phyloP scores from a whole-genome alignment of 2,113 vertebrate species.

The Syngnathus floridae region DNA sequence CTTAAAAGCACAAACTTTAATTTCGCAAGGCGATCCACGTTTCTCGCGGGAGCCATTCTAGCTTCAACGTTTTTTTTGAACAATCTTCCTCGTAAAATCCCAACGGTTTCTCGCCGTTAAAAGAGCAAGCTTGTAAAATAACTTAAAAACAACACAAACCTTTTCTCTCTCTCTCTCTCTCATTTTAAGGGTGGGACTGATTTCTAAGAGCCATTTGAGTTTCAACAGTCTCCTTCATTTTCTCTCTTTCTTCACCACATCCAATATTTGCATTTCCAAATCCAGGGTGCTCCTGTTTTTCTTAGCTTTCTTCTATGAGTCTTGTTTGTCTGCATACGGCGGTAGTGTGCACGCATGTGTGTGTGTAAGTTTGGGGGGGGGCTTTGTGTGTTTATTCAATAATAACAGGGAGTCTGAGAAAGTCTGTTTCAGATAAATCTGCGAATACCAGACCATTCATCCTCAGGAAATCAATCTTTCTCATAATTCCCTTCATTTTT shows the following conservation, averaged over 20 bases:
- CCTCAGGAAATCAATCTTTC: slow-evolving; percentile 68
- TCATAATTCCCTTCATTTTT: slow-evolving; percentile 72
- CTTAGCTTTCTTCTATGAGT: slow-evolving; percentile 25
- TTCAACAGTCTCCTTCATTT: slow-evolving; percentile 9
- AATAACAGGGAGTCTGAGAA: slow-evolving; percentile 57
- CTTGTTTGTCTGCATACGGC: slow-evolving; percentile 33
- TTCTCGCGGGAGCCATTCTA: neutral
- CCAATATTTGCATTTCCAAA: slow-evolving; percentile 24
- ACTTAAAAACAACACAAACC: neutral
- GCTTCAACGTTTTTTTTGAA: neutral
- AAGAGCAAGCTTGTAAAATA: neutral
- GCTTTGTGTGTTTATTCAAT: slow-evolving; percentile 52
- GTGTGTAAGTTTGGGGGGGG: neutral
- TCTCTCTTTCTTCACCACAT: slow-evolving; percentile 13
- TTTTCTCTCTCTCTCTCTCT: neutral
- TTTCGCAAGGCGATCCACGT: neutral
- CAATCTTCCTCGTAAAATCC: neutral
- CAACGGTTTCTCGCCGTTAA: neutral
- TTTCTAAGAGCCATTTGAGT: neutral
- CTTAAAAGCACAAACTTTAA: neutral
- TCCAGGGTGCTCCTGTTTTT: slow-evolving; percentile 31
- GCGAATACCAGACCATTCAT: slow-evolving; percentile 63
- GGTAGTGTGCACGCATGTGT: slow-evolving; percentile 2
- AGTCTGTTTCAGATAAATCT: slow-evolving; percentile 66
- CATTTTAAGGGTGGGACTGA: neutral